Evolutionary conservation across 2,888 invertebrate genomes (phyloP).

Genomic region (Chrysolina haemoptera): DNA sequence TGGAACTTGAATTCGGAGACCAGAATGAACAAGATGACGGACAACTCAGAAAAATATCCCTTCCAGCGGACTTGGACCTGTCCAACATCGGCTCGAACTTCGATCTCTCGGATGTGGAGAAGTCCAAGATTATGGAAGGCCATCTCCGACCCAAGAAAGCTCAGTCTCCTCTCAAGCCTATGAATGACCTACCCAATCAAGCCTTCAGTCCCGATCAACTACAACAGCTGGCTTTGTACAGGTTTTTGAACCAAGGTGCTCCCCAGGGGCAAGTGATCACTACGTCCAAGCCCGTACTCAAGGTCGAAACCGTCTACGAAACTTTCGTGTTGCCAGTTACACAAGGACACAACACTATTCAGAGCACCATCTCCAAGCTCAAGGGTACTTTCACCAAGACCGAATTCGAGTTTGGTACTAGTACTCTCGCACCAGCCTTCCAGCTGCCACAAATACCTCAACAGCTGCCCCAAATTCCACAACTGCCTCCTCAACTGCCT

Average conservation of each 20-base stretch:
- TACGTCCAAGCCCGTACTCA: slow-evolving; percentile 83
- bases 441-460: slow-evolving; percentile 67
- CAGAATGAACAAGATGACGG: slow-evolving; percentile 78
- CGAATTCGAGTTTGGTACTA: slow-evolving; percentile 84
- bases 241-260: slow-evolving; percentile 79
- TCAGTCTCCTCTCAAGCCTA: slow-evolving; percentile 57
- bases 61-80: slow-evolving; percentile 80
- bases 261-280: slow-evolving; percentile 82
- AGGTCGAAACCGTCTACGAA: slow-evolving; percentile 85
- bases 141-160: slow-evolving; percentile 71
- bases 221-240: slow-evolving; percentile 71
- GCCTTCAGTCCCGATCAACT: slow-evolving; percentile 55
- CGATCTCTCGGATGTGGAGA: slow-evolving; percentile 80
- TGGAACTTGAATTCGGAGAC: slow-evolving; percentile 90
- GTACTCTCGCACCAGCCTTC: slow-evolving; percentile 76
- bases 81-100: slow-evolving; percentile 82
- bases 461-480: slow-evolving; percentile 58
- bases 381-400: slow-evolving; percentile 86
- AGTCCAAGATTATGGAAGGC: slow-evolving; percentile 73
- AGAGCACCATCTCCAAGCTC: slow-evolving; percentile 84
- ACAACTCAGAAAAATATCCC: slow-evolving; percentile 69
- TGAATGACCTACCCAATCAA: slow-evolving; percentile 63
- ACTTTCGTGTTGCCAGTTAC: slow-evolving; percentile 86
- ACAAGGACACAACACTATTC: slow-evolving; percentile 82
- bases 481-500: slow-evolving; percentile 55